phyloP scores from a whole-genome alignment of 1,140 invertebrate species.

The Brachionus rubens region DNA sequence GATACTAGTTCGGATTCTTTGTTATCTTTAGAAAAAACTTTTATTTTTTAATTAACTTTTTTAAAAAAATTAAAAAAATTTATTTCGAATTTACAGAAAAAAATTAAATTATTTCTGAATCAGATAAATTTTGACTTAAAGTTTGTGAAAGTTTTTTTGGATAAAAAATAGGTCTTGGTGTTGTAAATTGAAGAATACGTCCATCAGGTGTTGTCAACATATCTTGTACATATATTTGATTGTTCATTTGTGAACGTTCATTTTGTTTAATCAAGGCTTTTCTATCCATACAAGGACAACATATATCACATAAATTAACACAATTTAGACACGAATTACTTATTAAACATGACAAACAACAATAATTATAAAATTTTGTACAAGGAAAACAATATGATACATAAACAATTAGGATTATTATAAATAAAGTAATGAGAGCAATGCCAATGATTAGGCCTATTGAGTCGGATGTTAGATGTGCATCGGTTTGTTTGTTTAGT shows the following conservation, averaged over 20 bases:
- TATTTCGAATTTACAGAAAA: no score
- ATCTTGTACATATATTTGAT: constrained; percentile 5
- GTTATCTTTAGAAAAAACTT: no score
- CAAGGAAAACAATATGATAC: constrained; percentile 21
- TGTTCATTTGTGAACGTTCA: not conserved
- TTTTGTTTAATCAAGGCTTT: not conserved
- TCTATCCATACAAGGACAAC: constrained; percentile 4
- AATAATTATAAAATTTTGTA: not conserved
- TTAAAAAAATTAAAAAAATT: no score
- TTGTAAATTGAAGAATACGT: not conserved
- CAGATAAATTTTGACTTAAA: no score
- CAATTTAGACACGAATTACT: not conserved
- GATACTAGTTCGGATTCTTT: no score
- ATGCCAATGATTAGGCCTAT: not conserved
- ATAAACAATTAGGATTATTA: not conserved
- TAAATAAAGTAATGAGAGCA: not conserved
- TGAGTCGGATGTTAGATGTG: not conserved
- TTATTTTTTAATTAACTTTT: no score
- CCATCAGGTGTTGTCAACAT: constrained; percentile 1
- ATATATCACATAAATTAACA: not conserved
- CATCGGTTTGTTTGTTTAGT: not conserved
- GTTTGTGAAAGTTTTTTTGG: not conserved
- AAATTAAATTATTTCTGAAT: no score
- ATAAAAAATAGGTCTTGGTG: not conserved
- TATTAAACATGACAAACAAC: not conserved